These are phyloP conservation scores for Malurus elegans DNA, from an alignment of 2,113 vertebrate species.

Conservation along the genomic window DNA sequence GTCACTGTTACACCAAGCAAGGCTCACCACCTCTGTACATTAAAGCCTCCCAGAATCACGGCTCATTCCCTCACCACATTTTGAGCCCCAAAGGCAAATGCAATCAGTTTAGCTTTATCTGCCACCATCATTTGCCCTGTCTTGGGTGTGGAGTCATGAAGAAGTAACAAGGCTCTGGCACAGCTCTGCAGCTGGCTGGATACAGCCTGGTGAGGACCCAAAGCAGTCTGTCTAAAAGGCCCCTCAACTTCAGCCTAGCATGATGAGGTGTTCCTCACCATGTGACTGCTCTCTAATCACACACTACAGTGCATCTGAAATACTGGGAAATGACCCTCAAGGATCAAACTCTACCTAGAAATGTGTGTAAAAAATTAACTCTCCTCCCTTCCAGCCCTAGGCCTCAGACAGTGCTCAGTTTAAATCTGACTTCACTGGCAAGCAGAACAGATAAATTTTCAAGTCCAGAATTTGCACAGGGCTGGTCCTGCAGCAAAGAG, in stretches of 20 bases:
- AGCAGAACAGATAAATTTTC: not conserved
- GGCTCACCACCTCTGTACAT: not conserved
- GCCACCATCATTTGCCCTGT: not conserved
- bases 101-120: not conserved
- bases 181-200: not conserved
- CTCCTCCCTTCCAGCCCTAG: not conserved
- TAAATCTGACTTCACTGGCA: not conserved
- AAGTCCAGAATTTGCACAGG: not conserved
- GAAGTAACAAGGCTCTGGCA: not conserved
- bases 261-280: rapidly evolving
- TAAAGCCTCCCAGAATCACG: not conserved
- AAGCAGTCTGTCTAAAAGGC: not conserved
- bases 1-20: not conserved
- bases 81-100: not conserved
- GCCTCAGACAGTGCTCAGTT: not conserved
- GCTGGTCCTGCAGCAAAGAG: not conserved
- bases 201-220: not conserved
- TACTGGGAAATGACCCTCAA: not conserved
- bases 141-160: not conserved
- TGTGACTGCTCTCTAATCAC: not conserved
- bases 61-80: not conserved
- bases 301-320: not conserved
- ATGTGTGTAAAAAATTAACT: not conserved
- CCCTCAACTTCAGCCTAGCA: not conserved
- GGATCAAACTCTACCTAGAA: not conserved